Conservation (phyloP, 2,888 invertebrate species). For the Plagiodera versicolora region DNA sequence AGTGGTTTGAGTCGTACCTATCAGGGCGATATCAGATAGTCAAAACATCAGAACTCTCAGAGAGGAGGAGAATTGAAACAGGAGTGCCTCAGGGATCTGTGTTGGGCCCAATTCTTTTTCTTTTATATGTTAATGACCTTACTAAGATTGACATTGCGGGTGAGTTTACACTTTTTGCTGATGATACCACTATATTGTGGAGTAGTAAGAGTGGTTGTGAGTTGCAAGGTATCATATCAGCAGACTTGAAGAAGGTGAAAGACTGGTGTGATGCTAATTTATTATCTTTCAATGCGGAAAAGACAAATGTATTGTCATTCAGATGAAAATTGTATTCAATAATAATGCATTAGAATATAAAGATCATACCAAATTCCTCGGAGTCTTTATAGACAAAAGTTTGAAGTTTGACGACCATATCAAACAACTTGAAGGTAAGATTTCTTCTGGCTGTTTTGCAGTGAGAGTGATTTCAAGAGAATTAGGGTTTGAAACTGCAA, state of each 20-base stretch:
- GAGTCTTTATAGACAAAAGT: conserved; percentile 9
- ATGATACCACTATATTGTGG: conserved; percentile 7
- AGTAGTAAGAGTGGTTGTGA: neutral
- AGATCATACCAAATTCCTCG: conserved; percentile 8
- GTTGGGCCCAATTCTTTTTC: conserved; percentile 4
- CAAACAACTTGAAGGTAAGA: conserved; percentile 6
- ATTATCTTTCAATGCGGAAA: neutral
- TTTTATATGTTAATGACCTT: neutral
- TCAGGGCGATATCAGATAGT: neutral
- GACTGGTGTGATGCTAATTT: neutral
- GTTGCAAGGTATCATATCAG: too few relatives aligned
- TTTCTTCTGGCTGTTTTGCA: conserved; percentile 14
- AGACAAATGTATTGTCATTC: neutral
- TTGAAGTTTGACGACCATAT: conserved; percentile 9
- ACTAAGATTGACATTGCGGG: neutral
- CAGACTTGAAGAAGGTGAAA: too few relatives aligned
- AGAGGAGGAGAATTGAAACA: neutral
- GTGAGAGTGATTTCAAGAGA: conserved; percentile 4
- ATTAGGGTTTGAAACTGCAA: neutral
- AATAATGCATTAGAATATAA: neutral
- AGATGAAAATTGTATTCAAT: neutral
- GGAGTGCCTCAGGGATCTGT: conserved; percentile 4
- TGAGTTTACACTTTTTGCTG: neutral
- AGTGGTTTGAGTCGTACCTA: neutral
- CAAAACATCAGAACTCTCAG: neutral